Base-by-base conservation (phyloP, 2,113 vertebrate genomes). In the human region DNA sequence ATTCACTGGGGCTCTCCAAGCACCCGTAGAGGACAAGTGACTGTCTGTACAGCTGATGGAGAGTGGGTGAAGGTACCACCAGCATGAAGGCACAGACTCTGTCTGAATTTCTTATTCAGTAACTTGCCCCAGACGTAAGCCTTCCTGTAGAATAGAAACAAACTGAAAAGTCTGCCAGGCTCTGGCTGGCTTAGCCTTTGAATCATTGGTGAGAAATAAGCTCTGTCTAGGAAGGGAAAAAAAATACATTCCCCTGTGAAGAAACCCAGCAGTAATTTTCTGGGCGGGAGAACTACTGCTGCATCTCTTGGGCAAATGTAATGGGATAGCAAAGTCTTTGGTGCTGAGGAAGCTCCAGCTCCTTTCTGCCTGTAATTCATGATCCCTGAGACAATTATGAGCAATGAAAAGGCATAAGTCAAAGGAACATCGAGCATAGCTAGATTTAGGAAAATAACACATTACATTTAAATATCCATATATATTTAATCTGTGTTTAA, bases 311-410 rank as follows among this genome's bases (percentile, higher is more conserved):
- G 70, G 91, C 59, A 96, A 93, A 97, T 70, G 93, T 88, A 97
- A 97, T 92, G 84, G 75, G 95, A 90, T 6, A 50, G 90, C 90
- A 92, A 82, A 70, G 89, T n/a, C 95, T 95, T 76, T 12, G 61
- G 85, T 92, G 76, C 57, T 66, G 22, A 84, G 89, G 55, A 87
- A 93, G 75, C 89, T 80, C 81, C 45, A 59, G 55, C 95, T 76
- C 48, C 85, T 76, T 59, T 35, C 82, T 66, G 90, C 79, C 84
- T 85, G 25, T 81, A 91, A 97, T 92, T 97, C 93, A 96, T 92
- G 95, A 92, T 95, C 96, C 91, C 92, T 89, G 90, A 97, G 95
- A 97, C 92, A 97, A 96, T 94, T 94, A 96, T 90, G 93, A 97
- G 96, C 95, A 93, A 92, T 88, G 97, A 90, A 87, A 93, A 97